These are phyloP conservation scores for Drosophila albomicans DNA, from an alignment of 1,140 invertebrate species.

Conservation along the genomic window DNA sequence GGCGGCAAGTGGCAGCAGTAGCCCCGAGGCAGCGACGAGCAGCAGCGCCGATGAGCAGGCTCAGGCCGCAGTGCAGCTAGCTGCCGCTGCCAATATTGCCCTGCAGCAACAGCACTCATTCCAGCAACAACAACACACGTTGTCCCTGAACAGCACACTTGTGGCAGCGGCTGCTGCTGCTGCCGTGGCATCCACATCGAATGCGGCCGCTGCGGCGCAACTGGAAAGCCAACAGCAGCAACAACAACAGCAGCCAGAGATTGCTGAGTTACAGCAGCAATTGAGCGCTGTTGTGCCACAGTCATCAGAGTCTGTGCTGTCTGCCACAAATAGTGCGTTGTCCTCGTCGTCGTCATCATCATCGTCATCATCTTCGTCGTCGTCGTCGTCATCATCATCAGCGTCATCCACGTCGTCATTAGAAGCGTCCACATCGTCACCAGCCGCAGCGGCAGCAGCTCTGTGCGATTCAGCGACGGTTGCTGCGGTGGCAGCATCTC, in stretches of 20 bases:
- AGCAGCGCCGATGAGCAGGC: constrained; percentile 61
- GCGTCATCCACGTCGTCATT: constrained; percentile 49
- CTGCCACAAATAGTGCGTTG: constrained; percentile 36
- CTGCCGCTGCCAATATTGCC: constrained; percentile 75
- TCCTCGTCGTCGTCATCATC: constrained; percentile 40
- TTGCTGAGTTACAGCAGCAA: constrained; percentile 77
- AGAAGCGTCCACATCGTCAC: constrained; percentile 45
- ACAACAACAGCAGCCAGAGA: constrained; percentile 68
- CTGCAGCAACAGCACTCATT: constrained; percentile 70
- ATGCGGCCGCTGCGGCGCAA: constrained; percentile 55
- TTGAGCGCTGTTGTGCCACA: constrained; percentile 64
- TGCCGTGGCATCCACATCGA: constrained; percentile 61
- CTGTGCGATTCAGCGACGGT: constrained; percentile 75
- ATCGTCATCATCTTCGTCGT: constrained; percentile 19
- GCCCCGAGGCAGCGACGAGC: constrained; percentile 52
- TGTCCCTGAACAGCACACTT: constrained; percentile 62
- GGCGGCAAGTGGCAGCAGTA: constrained; percentile 65
- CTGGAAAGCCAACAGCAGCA: constrained; percentile 57
- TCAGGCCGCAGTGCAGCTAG: constrained; percentile 69
- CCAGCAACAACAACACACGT: constrained; percentile 66
- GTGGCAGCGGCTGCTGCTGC: constrained; percentile 62
- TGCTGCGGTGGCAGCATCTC: constrained; percentile 57
- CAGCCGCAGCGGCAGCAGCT: constrained; percentile 46
- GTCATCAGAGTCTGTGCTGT: constrained; percentile 50
- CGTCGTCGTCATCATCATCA: constrained; percentile 49